phyloP scores from a whole-genome alignment of 1,140 invertebrate genomes.

The Pararge aegeria region DNA sequence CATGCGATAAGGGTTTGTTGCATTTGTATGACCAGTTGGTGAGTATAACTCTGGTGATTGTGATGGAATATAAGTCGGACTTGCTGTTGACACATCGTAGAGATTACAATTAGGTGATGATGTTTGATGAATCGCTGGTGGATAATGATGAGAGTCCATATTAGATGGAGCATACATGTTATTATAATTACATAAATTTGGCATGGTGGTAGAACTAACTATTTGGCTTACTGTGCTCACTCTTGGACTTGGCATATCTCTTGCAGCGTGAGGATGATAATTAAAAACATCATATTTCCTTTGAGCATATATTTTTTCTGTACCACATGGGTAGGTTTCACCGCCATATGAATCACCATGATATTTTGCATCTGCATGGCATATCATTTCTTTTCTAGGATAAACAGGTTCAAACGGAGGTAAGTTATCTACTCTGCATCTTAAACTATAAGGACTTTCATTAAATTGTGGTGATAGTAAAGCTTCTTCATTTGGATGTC shows the following conservation, averaged over 20 bases:
- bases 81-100: constrained; percentile 54
- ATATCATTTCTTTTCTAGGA: constrained; percentile 53
- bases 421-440: constrained; percentile 48
- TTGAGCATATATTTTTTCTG: constrained; percentile 70
- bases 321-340: constrained; percentile 61
- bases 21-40: constrained; percentile 69
- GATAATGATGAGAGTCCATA: constrained; percentile 55
- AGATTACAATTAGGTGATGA: constrained; percentile 60
- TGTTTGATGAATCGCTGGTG: constrained; percentile 46
- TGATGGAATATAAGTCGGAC: constrained; percentile 66
- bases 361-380: constrained; percentile 56
- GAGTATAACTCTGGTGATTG: constrained; percentile 72
- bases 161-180: constrained; percentile 51
- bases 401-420: constrained; percentile 53
- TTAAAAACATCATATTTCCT: constrained; percentile 69
- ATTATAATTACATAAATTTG: constrained; percentile 70
- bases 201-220: constrained; percentile 73
- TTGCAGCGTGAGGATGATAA: constrained; percentile 60
- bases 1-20: constrained; percentile 73
- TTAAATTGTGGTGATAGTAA: constrained; percentile 58
- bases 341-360: constrained; percentile 56
- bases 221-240: constrained; percentile 71
- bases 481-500: constrained; percentile 54
- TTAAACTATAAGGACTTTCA: constrained; percentile 47
- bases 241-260: constrained; percentile 56